phyloP scores from a whole-genome alignment of 2,113 vertebrate species.

The Anguilla rostrata region DNA sequence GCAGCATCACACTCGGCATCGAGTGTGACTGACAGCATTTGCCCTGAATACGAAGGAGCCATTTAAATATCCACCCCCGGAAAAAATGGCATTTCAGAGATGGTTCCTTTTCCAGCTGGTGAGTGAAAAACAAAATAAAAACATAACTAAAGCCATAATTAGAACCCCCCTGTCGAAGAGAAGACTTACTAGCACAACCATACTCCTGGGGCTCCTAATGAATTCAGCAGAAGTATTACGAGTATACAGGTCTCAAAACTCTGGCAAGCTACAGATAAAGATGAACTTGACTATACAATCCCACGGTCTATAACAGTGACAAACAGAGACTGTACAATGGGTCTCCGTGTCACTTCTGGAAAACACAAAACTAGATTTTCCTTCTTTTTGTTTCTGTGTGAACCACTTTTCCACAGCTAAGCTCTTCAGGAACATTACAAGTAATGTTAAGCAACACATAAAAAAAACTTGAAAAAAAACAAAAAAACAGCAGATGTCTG shows the following conservation, averaged over 20 bases:
- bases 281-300: slow-evolving; percentile 1
- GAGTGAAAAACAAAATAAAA: slow-evolving; percentile 9
- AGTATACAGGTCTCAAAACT: slow-evolving; percentile 9
- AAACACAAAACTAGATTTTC: background rate
- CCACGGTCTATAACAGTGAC: slow-evolving; percentile 6
- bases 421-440: background rate
- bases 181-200: background rate
- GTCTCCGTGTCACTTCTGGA: background rate
- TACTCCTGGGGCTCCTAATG: background rate
- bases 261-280: slow-evolving; percentile 10
- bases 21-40: background rate
- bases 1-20: background rate
- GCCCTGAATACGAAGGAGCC: background rate
- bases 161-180: background rate
- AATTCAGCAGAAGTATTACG: slow-evolving; percentile 9
- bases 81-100: slow-evolving; percentile 10
- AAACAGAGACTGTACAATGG: background rate
- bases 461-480: background rate
- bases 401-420: background rate
- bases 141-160: slow-evolving; percentile 7
- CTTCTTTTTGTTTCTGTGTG: background rate
- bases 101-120: background rate
- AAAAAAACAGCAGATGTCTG: background rate
- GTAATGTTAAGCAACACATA: background rate
- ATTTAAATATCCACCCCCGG: background rate